phyloP scores from a whole-genome alignment of 2,797 vertebrate genomes.

The Antrozous pallidus region DNA sequence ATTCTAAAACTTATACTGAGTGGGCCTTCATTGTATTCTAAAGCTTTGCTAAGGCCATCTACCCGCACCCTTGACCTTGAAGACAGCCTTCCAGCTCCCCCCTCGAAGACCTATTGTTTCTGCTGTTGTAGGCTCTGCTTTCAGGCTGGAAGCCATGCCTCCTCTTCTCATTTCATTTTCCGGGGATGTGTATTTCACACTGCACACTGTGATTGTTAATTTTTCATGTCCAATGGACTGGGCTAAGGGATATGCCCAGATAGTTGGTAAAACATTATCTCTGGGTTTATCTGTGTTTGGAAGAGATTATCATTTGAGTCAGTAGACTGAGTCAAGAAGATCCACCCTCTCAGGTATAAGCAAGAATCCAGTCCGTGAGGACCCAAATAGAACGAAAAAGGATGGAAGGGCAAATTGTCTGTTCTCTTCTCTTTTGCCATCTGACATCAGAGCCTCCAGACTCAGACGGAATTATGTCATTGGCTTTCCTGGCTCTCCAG shows the following conservation, averaged over 20 bases:
- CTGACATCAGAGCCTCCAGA: not conserved
- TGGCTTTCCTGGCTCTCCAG: not conserved
- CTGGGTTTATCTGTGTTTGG: not conserved
- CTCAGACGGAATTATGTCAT: not conserved
- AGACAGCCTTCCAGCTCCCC: not conserved
- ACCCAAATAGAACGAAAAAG: not conserved
- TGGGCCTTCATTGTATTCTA: not conserved
- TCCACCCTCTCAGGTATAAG: not conserved
- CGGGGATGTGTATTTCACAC: not conserved
- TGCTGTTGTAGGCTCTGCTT: not conserved
- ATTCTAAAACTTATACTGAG: not conserved
- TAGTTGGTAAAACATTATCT: not conserved
- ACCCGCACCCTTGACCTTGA: not conserved
- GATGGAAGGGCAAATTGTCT: not conserved
- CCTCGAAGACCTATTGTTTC: not conserved
- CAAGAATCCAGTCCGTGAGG: not conserved
- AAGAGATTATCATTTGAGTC: not conserved
- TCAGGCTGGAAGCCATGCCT: not conserved
- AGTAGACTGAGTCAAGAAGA: not conserved
- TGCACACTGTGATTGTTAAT: not conserved
- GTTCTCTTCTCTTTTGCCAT: not conserved
- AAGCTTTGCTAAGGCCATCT: not conserved
- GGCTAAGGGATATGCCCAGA: not conserved
- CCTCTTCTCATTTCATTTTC: not conserved
- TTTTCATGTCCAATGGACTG: not conserved